Percentiles rank a stretch among this genome's conserved stretches.
phyloP scores from a whole-genome alignment of 2,113 vertebrate genomes.

The Orientallactaga bullata region DNA sequence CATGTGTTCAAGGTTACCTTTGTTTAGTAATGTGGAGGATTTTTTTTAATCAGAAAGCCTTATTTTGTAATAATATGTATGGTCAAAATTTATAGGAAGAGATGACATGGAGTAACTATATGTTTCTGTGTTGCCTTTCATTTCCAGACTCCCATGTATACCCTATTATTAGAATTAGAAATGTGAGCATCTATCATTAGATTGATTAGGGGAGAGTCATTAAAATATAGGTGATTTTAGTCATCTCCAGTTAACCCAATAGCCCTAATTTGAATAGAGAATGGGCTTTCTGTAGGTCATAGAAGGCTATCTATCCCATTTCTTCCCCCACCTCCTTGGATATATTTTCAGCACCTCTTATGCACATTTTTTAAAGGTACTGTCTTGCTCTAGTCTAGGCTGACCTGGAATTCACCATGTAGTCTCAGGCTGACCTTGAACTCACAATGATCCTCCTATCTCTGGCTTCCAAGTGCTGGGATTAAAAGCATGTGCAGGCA shows the following conservation, averaged over 20 bases:
- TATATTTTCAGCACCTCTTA: not conserved
- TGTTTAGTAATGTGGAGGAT: not conserved
- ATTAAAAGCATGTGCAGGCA: too few relatives aligned
- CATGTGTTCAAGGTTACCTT: not conserved
- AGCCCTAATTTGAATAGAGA: not conserved
- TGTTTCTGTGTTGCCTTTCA: not conserved
- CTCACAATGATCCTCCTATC: too few relatives aligned
- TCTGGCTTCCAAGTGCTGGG: too few relatives aligned
- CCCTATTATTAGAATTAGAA: conserved; percentile 27
- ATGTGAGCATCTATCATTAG: not conserved
- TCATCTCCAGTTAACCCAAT: not conserved
- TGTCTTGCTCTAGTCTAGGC: too few relatives aligned
- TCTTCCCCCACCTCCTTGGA: not conserved
- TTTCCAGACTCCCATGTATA: not conserved
- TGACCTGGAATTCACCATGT: too few relatives aligned
- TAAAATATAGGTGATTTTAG: not conserved
- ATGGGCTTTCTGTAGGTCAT: not conserved
- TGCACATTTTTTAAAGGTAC: not conserved
- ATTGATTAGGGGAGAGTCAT: not conserved
- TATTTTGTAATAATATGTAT: conserved; percentile 7
- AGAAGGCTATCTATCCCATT: not conserved
- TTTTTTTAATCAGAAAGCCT: not conserved
- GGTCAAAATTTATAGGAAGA: not conserved
- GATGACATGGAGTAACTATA: not conserved
- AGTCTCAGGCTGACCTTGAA: too few relatives aligned